Conservation (phyloP, 1,140 invertebrate species). For the Wiebesia pumilae region DNA sequence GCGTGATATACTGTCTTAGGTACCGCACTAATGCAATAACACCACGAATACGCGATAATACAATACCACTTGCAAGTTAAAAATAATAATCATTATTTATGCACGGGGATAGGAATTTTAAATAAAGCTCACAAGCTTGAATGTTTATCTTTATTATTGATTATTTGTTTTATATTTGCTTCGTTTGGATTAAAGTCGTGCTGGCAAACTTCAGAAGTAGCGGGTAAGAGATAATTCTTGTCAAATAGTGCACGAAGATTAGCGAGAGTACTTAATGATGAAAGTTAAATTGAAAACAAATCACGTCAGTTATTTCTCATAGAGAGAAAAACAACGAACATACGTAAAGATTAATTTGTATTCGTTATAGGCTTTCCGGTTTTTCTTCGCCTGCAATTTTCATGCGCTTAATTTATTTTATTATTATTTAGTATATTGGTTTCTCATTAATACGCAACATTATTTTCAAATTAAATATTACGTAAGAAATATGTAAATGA, state of each 20-base stretch:
- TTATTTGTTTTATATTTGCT: neutral
- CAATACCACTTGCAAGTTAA: neutral
- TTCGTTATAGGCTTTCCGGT: too few relatives aligned
- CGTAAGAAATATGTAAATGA: neutral
- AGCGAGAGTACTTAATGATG: neutral
- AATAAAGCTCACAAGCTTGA: neutral
- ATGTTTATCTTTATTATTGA: neutral
- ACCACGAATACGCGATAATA: neutral
- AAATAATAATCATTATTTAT: neutral
- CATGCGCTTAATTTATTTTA: neutral
- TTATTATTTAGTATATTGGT: too few relatives aligned
- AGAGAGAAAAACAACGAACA: too few relatives aligned
- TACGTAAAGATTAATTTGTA: too few relatives aligned
- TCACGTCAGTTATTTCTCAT: neutral
- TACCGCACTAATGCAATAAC: neutral
- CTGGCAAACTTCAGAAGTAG: neutral
- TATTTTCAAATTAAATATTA: constrained; percentile 3
- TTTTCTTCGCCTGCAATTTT: too few relatives aligned
- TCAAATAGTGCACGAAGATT: neutral
- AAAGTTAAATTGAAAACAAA: neutral
- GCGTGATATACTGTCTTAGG: neutral
- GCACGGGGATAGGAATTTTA: neutral
- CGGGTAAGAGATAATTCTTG: neutral
- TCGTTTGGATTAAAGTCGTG: neutral
- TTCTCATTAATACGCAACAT: neutral